Evolutionary conservation across 2,888 invertebrate species (phyloP), one percentile per base, ranked within the genome.

Genomic region (Chrysomela aeneicollis): DNA sequence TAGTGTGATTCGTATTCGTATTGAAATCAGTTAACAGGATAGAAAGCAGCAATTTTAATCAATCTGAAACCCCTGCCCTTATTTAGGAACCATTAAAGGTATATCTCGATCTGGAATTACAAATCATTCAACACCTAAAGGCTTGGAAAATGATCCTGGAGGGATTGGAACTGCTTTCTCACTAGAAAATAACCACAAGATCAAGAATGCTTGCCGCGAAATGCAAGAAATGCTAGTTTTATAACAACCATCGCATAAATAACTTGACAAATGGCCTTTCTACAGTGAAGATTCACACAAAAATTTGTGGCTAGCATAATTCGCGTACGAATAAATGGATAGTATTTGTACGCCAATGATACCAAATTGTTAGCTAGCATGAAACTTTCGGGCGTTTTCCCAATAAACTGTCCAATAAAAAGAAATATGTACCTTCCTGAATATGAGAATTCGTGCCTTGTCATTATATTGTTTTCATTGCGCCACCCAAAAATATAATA

Each of bases 311-410:
- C n/a, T n/a, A n/a, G n/a, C n/a, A n/a, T n/a, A n/a, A n/a, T n/a
- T n/a, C n/a, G n/a, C n/a, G n/a, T n/a, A n/a, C n/a, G n/a, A n/a
- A n/a, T 26, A 26, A 3, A 6, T 26, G 26, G 26, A 26, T 26
- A 5, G 26, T 26, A 26, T 26, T 26, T 42, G 26, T 35, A 57
- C 61, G 54, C 64, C 63, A 60, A 58, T 63, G 63, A 18, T 46
- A 59, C 50, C 64, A 32, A 50, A 57, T 49, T 47, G 61, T 32
- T 57, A 32, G n/a, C 12, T 10, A 10, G 30, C 55, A 61, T 50
- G 46, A 60, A 62, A 62, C 51, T 22, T 57, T 62, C 18, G 61
- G 55, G 61, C 51, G 61, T 62, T 30, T 50, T 62, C 57, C 51
- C 61, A 62, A 50, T 50, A 22, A 50, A 6, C 55, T 37, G 55